These are phyloP conservation scores for Drosophila tsacasi DNA, from an alignment of 1,140 invertebrate species.

Conservation along the genomic window DNA sequence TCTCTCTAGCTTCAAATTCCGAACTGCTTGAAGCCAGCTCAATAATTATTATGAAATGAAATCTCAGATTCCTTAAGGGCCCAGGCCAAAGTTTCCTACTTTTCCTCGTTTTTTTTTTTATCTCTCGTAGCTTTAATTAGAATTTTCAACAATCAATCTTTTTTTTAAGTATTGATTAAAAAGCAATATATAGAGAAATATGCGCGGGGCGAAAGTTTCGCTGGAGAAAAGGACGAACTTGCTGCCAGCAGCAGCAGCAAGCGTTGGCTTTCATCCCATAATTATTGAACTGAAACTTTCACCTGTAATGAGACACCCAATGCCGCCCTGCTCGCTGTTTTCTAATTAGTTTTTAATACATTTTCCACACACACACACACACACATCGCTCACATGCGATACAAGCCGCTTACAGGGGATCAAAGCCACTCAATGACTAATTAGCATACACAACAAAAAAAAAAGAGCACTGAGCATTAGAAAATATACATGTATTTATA, in stretches of 20 bases:
- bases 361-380: constrained; percentile 19
- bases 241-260: too few species aligned
- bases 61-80: background rate
- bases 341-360: constrained; percentile 61
- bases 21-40: background rate
- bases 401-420: constrained; percentile 40
- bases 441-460: constrained; percentile 24
- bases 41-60: background rate
- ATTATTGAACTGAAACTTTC: constrained; percentile 55
- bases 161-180: constrained; percentile 26
- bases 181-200: constrained; percentile 10
- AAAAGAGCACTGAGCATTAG: background rate
- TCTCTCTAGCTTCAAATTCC: background rate
- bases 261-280: constrained; percentile 21
- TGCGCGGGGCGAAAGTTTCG: constrained; percentile 5
- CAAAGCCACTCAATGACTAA: constrained; percentile 48
- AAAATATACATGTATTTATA: too few species aligned
- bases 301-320: constrained; percentile 32
- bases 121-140: constrained; percentile 9
- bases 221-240: constrained; percentile 18
- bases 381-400: constrained; percentile 20
- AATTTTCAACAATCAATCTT: constrained; percentile 9
- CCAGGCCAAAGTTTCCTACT: background rate
- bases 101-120: background rate
- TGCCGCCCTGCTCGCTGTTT: constrained; percentile 18